Base-by-base conservation (phyloP, 2,797 vertebrate genomes). In the Catostomus latipinnis region DNA sequence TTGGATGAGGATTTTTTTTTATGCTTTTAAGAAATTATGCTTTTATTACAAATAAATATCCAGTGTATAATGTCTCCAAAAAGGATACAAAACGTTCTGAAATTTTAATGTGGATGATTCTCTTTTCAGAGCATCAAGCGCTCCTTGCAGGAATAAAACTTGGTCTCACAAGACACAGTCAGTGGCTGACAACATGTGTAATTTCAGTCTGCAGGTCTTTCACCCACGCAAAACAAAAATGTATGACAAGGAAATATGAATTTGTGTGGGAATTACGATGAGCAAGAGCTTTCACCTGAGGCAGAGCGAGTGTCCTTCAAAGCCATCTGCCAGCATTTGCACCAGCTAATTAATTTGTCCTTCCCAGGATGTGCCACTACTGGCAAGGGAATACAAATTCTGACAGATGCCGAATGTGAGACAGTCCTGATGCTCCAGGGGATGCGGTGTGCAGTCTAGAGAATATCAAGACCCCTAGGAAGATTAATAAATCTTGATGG, bases 341-440 rank as follows among this genome's bases (percentile, higher is more conserved):
- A 85, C 16, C 11, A 70, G 71, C 88, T 93, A 93, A 94, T 94
- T 93, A 90, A 93, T 93, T 93, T 92, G 91, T 92, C 91, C 91
- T 93, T 93, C 91, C 75, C 74, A 63, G 65, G 52, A 73, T 66
- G 62, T 57, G 63, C 53, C 54, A 4, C 18, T 63, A 54, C 82
- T 87, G 81, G 22, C 14, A 5, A 46, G 81, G 68, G 74, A 54
- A 70, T 76, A 75, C 72, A 53, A 65, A 71, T 76, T 60, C 82
- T 81, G 78, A 83, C 82, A 83, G 82, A 76, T 81, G 74, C 82
- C 43, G 71, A 74, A 77, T 49, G 54, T 18, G n/a, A 58, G 52
- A 57, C 68, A 68, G 62, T 50, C 14, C 67, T 13, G 49, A 49
- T 6, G 49, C 78, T 45, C n/a, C 1, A n/a, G 74, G 70, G 71